phyloP scores from a whole-genome alignment of 2,113 vertebrate species.

The Hippolais icterina region DNA sequence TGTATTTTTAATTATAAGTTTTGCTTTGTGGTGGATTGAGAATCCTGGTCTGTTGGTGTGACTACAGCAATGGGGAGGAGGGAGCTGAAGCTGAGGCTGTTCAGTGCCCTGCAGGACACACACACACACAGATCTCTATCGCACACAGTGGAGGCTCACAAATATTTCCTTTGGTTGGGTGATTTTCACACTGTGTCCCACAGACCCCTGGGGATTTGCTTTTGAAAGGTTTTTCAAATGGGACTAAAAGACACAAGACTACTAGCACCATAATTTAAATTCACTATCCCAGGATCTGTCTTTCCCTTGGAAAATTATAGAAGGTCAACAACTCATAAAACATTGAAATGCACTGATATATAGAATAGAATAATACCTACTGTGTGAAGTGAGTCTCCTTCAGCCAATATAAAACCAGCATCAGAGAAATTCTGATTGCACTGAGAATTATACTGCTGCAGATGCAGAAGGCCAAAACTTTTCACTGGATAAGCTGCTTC shows the following conservation, averaged over 20 bases:
- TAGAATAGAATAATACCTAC: not conserved
- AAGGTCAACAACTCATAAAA: not conserved
- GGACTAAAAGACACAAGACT: not conserved
- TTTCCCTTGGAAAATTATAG: not conserved
- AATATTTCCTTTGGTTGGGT: not conserved
- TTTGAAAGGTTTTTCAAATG: not conserved
- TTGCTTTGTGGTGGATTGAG: not conserved
- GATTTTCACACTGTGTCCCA: not conserved
- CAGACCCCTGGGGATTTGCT: not conserved
- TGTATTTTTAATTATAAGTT: conserved; percentile 14
- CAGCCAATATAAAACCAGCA: not conserved
- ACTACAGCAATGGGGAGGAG: not conserved
- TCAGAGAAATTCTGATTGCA: not conserved
- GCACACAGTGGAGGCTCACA: not conserved
- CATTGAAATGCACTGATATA: not conserved
- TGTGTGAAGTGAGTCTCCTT: not conserved
- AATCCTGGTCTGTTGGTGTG: not conserved
- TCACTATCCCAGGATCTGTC: not conserved
- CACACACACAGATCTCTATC: not conserved
- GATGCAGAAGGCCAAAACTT: not conserved
- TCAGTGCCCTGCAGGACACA: not conserved
- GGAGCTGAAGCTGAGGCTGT: not conserved
- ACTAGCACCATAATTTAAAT: not conserved
- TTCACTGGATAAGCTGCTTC: not conserved
- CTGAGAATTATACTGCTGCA: not conserved